Base-by-base conservation (phyloP, 2,888 invertebrate species). In the Pyralis farinalis region DNA sequence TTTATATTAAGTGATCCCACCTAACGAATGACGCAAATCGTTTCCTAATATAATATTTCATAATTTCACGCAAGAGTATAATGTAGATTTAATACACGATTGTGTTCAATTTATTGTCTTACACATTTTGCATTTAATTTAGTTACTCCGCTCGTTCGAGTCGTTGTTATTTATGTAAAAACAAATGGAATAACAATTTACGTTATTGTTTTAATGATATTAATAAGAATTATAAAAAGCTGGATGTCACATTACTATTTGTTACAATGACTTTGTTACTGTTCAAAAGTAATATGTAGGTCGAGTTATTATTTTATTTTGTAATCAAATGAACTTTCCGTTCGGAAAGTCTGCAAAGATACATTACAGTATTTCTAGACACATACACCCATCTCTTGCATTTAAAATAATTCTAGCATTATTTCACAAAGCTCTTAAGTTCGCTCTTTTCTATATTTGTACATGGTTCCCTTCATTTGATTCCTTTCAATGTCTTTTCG, bases 1-100 rank as follows among this genome's bases (percentile, higher is more conserved):
- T 61, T 61, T 66, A 52, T 55, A 65, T 61, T 45, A 54, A 61
- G 51, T 63, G 59, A 47, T 75, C 82, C 83, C 83, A 84, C 83
- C 83, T 79, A 65, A 49, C 47, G 55, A 63, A 66, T 45, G 51
- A 59, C 63, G 63, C 62, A 55, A 59, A 56, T 62, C 58, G 58
- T 68, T 70, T 63, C 63, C 63, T 72, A 67, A 49, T 59, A 34
- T 47, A 41, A 30, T 46, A 44, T 50, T 44, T 47, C 53, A 53
- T 50, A 51, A 36, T 60, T 57, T 52, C 61, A 65, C 62, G 51
- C 57, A 58, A 63, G 52, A 62, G 1, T 53, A 58, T 53, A 49
- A 46, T 49, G 49, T 55, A 54, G 44, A 47, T 50, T 53, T 62
- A 57, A 46, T 63, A 61, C 62, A 66, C 63, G 62, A 55, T 62